A percentile compares a stretch with the other conserved stretches of the same genome.
Conservation (phyloP, 2,888 invertebrate genomes). For the Dermolepida albohirtum region DNA sequence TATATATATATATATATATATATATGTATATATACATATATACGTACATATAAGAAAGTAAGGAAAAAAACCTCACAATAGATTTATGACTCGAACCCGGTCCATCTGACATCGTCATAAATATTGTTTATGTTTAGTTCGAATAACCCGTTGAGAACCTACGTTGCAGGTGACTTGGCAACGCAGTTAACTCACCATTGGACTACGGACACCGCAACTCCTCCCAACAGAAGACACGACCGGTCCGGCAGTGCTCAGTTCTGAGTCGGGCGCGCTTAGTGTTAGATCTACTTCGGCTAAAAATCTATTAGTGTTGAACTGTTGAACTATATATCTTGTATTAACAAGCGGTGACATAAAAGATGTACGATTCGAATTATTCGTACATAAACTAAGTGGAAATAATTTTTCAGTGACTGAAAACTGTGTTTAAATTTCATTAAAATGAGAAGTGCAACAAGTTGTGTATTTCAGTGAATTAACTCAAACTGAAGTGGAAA, state of each 20-base stretch:
- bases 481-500: too few species aligned
- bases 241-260: conserved; percentile 54
- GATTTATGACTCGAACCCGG: conserved; percentile 65
- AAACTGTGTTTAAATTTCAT: conserved; percentile 4
- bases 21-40: neutral
- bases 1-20: neutral
- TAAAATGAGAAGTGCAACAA: conserved; percentile 5
- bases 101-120: conserved; percentile 66
- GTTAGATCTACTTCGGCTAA: conserved; percentile 26
- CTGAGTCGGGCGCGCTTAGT: conserved; percentile 60
- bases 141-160: conserved; percentile 32
- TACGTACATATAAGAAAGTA: conserved; percentile 44
- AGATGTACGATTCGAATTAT: too few species aligned
- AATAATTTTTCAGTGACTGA: too few species aligned
- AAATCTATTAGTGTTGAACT: conserved; percentile 4
- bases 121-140: conserved; percentile 65
- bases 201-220: conserved; percentile 57
- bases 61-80: conserved; percentile 59
- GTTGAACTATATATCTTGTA: too few species aligned
- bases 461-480: neutral
- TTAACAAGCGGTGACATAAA: too few species aligned
- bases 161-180: conserved; percentile 60
- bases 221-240: conserved; percentile 55
- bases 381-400: too few species aligned
- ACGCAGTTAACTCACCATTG: conserved; percentile 62